Base-by-base conservation (phyloP, 2,888 invertebrate species). In the Villa cingulata region DNA sequence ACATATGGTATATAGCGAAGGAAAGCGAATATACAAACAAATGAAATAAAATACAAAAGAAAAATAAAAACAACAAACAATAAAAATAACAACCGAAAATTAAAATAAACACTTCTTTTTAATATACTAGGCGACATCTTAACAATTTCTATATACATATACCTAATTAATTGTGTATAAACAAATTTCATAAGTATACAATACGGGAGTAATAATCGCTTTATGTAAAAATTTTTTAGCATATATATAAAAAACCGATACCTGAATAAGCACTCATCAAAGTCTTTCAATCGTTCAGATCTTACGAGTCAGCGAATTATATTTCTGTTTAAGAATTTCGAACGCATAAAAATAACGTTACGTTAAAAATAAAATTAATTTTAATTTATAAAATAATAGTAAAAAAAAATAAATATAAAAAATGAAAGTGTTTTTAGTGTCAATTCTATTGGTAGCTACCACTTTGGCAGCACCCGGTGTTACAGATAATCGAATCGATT, bases 201-300 rank as follows among this genome's bases (percentile, higher is more conserved):
- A 34, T 38, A 39, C 40, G 23, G 46, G 46, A 37, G 17, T 36
- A 12, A n/a, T n/a, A n/a, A n/a, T n/a, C n/a, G n/a, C 12, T 14
- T 32, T 32, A 23, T 37, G 37, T 37, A 41, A 42, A 41, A 27
- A 27, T 18, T 43, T 43, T 49, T 45, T 51, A 59, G 63, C 29
- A 32, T 68, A 68, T 67, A n/a, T n/a, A 68, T 61, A 67, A 66
- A 62, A 62, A 62, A 59, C 56, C 60, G 57, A 56, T 57, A 58
- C 57, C 52, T 51, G 58, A 60, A 64, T 59, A 59, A 60, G 59
- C 58, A 60, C 6, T 32, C 29, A 64, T 65, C 68, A 68, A 63
- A 65, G 58, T 63, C 62, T 65, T 64, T 62, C 62, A 59, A 65
- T 59, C 60, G 57, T 61, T 59, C 54, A 56, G 63, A 61, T 60